phyloP scores from a whole-genome alignment of 1,140 invertebrate genomes.

The Ceratina australensis region DNA sequence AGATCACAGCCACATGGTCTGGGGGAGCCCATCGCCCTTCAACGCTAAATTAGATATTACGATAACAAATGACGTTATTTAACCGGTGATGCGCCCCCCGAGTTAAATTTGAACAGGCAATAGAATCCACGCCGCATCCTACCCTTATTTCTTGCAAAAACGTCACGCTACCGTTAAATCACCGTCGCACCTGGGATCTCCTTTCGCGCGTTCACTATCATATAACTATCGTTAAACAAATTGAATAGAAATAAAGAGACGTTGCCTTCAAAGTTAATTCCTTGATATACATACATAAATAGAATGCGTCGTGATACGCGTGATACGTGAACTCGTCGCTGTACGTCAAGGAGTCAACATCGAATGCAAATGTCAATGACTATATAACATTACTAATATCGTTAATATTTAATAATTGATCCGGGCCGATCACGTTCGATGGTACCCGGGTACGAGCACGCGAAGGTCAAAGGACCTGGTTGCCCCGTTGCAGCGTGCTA shows the following conservation, averaged over 20 bases:
- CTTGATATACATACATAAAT: too few relatives aligned
- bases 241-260: background rate
- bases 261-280: background rate
- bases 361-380: too few relatives aligned
- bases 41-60: conserved; percentile 63
- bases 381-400: background rate
- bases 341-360: too few relatives aligned
- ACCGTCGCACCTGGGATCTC: conserved; percentile 19
- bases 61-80: conserved; percentile 65
- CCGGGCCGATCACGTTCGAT: background rate
- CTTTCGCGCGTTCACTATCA: background rate
- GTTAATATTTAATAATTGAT: background rate
- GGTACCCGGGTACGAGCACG: background rate
- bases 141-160: conserved; percentile 12
- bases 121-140: conserved; percentile 9
- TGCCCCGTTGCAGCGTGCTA: conserved; percentile 1
- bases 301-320: too few relatives aligned
- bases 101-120: conserved; percentile 48
- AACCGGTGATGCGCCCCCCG: conserved; percentile 38
- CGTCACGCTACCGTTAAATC: conserved; percentile 30
- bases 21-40: conserved; percentile 42
- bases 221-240: background rate
- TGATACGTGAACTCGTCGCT: too few relatives aligned
- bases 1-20: conserved; percentile 61
- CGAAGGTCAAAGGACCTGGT: conserved; percentile 48